Evolutionary conservation across 1,140 invertebrate species (phyloP).

Genomic region (Brevipalpus yothersi): DNA sequence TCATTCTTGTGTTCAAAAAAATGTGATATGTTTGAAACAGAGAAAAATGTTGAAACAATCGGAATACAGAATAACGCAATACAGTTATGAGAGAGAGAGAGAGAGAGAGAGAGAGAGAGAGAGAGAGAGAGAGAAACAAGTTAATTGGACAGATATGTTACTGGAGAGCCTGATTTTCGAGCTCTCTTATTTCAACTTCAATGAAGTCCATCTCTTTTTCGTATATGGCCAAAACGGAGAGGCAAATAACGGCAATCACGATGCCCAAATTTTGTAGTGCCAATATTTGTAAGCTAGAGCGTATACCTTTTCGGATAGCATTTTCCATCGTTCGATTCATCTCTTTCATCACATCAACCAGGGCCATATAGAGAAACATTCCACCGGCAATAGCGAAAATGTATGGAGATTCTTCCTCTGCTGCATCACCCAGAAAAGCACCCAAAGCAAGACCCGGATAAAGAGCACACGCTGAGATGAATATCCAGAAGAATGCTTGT

Average conservation of each 20-base stretch:
- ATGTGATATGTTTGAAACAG: too few relatives aligned
- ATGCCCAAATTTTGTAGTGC: constrained; percentile 9
- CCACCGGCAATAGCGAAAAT: constrained; percentile 34
- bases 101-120: too few relatives aligned
- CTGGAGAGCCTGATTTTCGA: constrained; percentile 1
- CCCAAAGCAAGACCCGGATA: constrained; percentile 35
- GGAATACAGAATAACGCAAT: too few relatives aligned
- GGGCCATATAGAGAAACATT: constrained; percentile 38
- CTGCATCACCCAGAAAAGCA: constrained; percentile 26
- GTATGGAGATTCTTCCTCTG: constrained; percentile 19
- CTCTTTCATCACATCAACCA: constrained; percentile 31
- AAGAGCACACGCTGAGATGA: constrained; percentile 35
- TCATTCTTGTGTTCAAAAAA: too few relatives aligned
- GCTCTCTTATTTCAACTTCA: constrained; percentile 3
- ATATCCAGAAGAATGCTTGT: constrained; percentile 37
- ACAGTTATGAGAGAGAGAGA: too few relatives aligned
- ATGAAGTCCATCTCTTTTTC: constrained; percentile 11
- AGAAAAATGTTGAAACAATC: too few relatives aligned
- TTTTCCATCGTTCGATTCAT: constrained; percentile 9
- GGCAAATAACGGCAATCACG: constrained; percentile 1
- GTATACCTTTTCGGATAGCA: constrained; percentile 5
- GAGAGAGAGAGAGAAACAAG: background rate
- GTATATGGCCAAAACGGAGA: constrained; percentile 8
- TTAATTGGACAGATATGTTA: too few relatives aligned
- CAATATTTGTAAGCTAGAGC: constrained; percentile 1